These are phyloP conservation scores for Monodelphis domestica DNA, from an alignment of 2,797 vertebrate species.

Conservation along the genomic window DNA sequence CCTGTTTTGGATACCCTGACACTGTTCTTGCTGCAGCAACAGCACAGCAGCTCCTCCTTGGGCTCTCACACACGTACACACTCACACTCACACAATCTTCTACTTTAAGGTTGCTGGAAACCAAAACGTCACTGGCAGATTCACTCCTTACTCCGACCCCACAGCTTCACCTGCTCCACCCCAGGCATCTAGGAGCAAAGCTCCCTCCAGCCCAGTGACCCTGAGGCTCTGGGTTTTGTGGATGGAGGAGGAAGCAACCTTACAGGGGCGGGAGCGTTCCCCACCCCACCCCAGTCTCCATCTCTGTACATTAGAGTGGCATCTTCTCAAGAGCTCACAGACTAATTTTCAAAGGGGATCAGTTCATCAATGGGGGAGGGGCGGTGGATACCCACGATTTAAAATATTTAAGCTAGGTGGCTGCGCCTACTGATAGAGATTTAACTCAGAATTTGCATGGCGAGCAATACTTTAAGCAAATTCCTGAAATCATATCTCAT, in stretches of 20 bases:
- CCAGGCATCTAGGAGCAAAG: slow-evolving; percentile 32
- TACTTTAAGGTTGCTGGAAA: slow-evolving; percentile 70
- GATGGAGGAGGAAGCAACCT: neutral
- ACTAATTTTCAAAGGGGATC: neutral
- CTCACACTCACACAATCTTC: slow-evolving; percentile 66
- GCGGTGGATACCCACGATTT: neutral
- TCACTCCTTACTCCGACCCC: slow-evolving; percentile 70
- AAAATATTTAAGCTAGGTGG: neutral
- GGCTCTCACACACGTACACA: slow-evolving; percentile 38
- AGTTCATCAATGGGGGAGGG: neutral
- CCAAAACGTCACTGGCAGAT: slow-evolving; percentile 82
- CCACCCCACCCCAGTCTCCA: neutral
- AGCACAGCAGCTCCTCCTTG: slow-evolving; percentile 58
- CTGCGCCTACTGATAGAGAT: neutral
- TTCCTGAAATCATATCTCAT: neutral
- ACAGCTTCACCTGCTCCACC: slow-evolving; percentile 73
- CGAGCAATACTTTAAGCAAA: neutral
- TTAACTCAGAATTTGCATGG: slow-evolving; percentile 3
- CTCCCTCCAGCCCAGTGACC: neutral
- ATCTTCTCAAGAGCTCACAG: neutral
- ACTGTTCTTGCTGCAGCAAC: slow-evolving; percentile 56
- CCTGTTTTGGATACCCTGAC: slow-evolving; percentile 49
- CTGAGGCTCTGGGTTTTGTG: neutral
- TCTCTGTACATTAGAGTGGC: fast-evolving
- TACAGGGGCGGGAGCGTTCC: neutral